A percentile compares a stretch with the other conserved stretches of the same genome.
Conservation (phyloP, 2,888 invertebrate genomes). For the Cataglyphis albicans region DNA sequence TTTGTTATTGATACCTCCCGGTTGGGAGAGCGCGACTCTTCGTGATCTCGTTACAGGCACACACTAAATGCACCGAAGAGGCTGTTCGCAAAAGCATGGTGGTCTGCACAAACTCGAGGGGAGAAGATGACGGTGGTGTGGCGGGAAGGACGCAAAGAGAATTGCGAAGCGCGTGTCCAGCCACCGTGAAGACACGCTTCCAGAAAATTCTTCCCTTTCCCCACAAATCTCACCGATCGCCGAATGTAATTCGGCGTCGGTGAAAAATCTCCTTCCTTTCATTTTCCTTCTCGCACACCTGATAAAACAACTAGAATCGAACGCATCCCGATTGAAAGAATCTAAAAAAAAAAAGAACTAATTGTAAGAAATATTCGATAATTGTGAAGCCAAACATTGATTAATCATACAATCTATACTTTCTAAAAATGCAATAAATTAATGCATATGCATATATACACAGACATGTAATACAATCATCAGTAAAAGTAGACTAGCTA, state of each 20-base stretch:
- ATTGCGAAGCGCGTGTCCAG: slow-evolving; percentile 84
- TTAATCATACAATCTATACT: not conserved
- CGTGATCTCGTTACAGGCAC: slow-evolving; percentile 73
- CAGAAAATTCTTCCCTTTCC: slow-evolving; percentile 83
- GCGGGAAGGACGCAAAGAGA: slow-evolving; percentile 73
- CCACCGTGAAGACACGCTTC: slow-evolving; percentile 85
- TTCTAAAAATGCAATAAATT: not conserved
- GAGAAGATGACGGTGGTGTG: slow-evolving; percentile 73
- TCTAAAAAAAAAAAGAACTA: not conserved
- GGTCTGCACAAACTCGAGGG: slow-evolving; percentile 73
- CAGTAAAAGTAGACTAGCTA: not conserved
- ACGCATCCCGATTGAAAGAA: not conserved
- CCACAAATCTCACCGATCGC: slow-evolving; percentile 65
- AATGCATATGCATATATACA: not conserved
- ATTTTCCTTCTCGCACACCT: slow-evolving; percentile 8
- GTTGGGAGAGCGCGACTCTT: slow-evolving; percentile 20
- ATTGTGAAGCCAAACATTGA: not conserved
- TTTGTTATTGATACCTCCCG: not conserved
- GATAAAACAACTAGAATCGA: not conserved
- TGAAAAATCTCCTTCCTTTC: slow-evolving; percentile 44
- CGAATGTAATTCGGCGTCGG: slow-evolving; percentile 50
- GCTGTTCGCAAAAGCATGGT: slow-evolving; percentile 73
- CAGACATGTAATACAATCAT: not conserved
- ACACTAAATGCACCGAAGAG: slow-evolving; percentile 72
- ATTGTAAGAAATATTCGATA: not conserved